These are phyloP conservation scores for Bergia sp. DNA, from an alignment of 92 coral and sea anemone genomes.

Conservation along the genomic window DNA sequence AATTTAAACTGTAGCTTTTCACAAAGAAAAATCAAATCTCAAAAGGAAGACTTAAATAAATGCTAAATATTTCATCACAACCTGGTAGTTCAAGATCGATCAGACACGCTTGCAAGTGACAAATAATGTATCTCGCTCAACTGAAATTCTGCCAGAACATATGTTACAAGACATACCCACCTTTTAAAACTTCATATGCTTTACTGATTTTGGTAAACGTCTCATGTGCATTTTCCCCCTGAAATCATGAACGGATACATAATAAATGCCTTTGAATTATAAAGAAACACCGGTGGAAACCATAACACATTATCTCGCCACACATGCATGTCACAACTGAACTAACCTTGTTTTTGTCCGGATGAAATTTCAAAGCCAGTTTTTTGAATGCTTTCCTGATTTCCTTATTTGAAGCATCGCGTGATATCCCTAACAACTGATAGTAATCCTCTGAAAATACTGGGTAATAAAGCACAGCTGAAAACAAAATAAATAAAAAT, in stretches of 20 bases:
- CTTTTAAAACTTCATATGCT: conserved; percentile 97
- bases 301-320: neutral
- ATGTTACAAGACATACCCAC: conserved; percentile 35
- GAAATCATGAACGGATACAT: conserved; percentile 16
- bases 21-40: neutral
- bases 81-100: neutral
- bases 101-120: neutral
- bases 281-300: conserved; percentile 20
- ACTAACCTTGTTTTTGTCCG: conserved; percentile 92
- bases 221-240: conserved; percentile 94
- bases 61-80: neutral
- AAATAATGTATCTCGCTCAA: neutral
- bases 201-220: conserved; percentile 80
- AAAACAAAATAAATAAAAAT: conserved; percentile 80
- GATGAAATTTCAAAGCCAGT: conserved; percentile 86
- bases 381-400: conserved; percentile 96
- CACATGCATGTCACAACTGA: neutral
- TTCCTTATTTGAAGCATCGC: conserved; percentile 94
- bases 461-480: conserved; percentile 72
- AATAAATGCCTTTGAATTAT: neutral
- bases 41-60: neutral
- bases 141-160: neutral
- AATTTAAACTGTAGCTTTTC: neutral
- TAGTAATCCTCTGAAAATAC: conserved; percentile 91
- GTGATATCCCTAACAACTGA: conserved; percentile 86